Evolutionary conservation across 2,888 invertebrate genomes (phyloP), one percentile per base, ranked within the genome.

Genomic region (Marasmarcha lunaedactyla): DNA sequence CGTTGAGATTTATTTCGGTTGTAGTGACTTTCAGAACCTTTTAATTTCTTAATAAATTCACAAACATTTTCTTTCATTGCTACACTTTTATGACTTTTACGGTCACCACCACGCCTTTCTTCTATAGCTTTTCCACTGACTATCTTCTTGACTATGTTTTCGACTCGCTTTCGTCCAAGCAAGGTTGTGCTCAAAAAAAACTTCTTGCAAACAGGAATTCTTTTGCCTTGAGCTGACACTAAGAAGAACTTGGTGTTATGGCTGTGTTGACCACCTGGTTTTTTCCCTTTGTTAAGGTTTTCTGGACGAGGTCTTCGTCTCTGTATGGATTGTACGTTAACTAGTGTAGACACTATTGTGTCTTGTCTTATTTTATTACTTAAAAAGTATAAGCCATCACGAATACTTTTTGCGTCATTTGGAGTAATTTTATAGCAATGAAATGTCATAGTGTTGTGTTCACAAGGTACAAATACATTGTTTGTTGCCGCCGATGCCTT

Each of bases 201-300:
- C 14, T 15, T 15, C 12, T 14, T 35, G 9, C 35, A 35, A 35
- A 35, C 14, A 12, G 14, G 33, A 12, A 33, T 6, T n/a, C 13
- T 33, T 12, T 33, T 33, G 33, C 33, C 11, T 33, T n/a, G 20
- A 3, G 20, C 3, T 20, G 20, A 20, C 20, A 33, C 2, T 33
- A 33, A 33, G 12, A n/a, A 33, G 15, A 30, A 37, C 27, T 37
- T 37, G 37, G 37, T 30, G 30, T 37, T 14, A 35, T 39, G 14
- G 34, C n/a, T 15, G n/a, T 9, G 38, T 34, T 11, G 12, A 25
- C 20, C 25, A 11, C 36, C 25, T 25, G 35, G 14, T 35, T 35
- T 15, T 35, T 35, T 35, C 14, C 14, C 10, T 35, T 35, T 10
- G 14, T 35, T 35, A 15, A n/a, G 5, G 33, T 11, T 33, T 33